Base-by-base conservation (phyloP, 1,140 invertebrate genomes). In the Magallana ariakensis region DNA sequence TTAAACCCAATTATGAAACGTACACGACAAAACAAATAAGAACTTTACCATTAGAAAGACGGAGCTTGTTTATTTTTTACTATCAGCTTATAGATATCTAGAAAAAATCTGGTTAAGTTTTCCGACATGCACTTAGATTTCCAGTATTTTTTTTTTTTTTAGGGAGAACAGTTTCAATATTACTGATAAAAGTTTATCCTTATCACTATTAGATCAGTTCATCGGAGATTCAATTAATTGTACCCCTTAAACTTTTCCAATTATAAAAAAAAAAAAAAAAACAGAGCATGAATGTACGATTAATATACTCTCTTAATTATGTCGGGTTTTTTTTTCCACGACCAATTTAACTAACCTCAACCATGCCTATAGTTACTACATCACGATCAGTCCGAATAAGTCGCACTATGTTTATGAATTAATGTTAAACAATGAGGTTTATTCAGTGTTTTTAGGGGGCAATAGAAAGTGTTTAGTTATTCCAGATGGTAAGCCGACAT, bases 401-500 rank as follows among this genome's bases (percentile, higher is more conserved):
- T 46, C 33, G 33, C 33, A 46, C 33, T 46, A 46, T 46, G 33
- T 46, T 46, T 46, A 46, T 46, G 33, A 46, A 46, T 46, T 46
- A 46, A 2, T 46, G 33, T 46, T 46, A 46, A 2, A 46, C 33
- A 46, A 46, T 46, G 33, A 46, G 0, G 33, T 46, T 46, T 46
- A 46, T 46, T 46, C 66, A 75, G 15, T 75, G 33, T 75, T 33
- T 70, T 75, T 46, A 11, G 26, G 22, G 22, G 66, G 66, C 33
- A 33, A 15, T 33, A 75, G 66, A 75, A 75, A 75, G 66, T 75
- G 22, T 75, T 75, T 75, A 75, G 19, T 75, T 10, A 75, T 26
- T 75, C 66, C 66, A 75, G 66, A 75, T 75, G 66, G 22, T 26
- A 26, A 22, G 66, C 66, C 66, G 66, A 75, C 66, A 75, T 46